phyloP scores from a whole-genome alignment of 1,140 invertebrate species.

The Drosophila paulistorum region DNA sequence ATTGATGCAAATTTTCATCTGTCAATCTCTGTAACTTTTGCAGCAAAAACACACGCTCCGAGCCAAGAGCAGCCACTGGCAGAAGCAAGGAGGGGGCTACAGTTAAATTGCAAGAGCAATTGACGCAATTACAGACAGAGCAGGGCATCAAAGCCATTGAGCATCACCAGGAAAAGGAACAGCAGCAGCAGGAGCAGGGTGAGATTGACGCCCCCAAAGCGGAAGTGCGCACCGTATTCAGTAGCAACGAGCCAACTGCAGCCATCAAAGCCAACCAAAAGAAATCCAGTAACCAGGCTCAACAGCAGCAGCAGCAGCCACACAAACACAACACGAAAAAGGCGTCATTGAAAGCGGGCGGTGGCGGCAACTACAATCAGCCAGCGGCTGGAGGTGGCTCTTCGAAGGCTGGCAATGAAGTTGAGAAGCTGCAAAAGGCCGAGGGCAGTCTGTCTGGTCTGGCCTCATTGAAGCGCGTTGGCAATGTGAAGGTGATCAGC shows the following conservation, averaged over 20 bases:
- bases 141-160: constrained; percentile 74
- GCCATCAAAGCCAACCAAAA: constrained; percentile 65
- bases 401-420: constrained; percentile 72
- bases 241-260: constrained; percentile 30
- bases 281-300: constrained; percentile 54
- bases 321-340: constrained; percentile 68
- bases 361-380: constrained; percentile 69
- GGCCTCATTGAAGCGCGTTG: constrained; percentile 89
- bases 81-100: constrained; percentile 51
- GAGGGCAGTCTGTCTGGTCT: constrained; percentile 91
- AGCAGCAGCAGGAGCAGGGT: constrained; percentile 7
- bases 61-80: constrained; percentile 54
- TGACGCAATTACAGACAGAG: constrained; percentile 76
- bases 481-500: constrained; percentile 91
- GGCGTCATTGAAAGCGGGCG: constrained; percentile 60
- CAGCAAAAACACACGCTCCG: constrained; percentile 80
- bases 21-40: constrained; percentile 41
- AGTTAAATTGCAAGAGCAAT: constrained; percentile 70
- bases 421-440: constrained; percentile 84
- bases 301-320: constrained; percentile 10
- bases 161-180: constrained; percentile 38
- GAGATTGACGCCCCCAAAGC: constrained; percentile 40
- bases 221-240: constrained; percentile 76
- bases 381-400: constrained; percentile 54
- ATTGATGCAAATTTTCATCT: constrained; percentile 50